These are phyloP conservation scores for Neocrepidodera transversa DNA, from an alignment of 2,888 invertebrate genomes.

Conservation along the genomic window DNA sequence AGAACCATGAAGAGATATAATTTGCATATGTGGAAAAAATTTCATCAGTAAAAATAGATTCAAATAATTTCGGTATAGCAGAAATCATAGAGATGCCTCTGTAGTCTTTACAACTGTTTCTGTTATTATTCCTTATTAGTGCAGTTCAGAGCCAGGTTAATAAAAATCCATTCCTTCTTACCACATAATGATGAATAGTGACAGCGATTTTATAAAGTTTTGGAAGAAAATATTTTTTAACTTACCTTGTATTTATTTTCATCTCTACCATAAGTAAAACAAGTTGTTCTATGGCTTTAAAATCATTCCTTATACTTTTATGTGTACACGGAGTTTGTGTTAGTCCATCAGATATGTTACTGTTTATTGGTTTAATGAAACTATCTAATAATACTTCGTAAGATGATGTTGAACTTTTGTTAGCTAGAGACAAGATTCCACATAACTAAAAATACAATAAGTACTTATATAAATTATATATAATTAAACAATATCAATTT, in stretches of 20 bases:
- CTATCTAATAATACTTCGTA: conserved; percentile 43
- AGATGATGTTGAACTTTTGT: conserved; percentile 10
- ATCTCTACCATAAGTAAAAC: conserved; percentile 66
- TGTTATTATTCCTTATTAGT: no score
- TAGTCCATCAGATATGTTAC: conserved; percentile 10
- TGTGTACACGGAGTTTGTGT: conserved; percentile 7
- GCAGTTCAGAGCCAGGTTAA: no score
- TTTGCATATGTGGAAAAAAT: neutral
- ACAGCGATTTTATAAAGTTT: no score
- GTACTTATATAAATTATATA: no score
- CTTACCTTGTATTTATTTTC: conserved; percentile 66
- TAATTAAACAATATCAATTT: neutral
- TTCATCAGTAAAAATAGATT: neutral
- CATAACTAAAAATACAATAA: conserved; percentile 48
- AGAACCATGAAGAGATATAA: neutral
- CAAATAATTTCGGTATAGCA: no score
- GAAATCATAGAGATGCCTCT: no score
- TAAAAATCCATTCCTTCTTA: no score
- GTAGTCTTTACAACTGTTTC: no score
- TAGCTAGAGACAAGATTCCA: conserved; percentile 45
- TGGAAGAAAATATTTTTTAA: no score
- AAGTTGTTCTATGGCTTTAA: conserved; percentile 58
- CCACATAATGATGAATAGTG: no score
- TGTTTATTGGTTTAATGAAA: conserved; percentile 42
- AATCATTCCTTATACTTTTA: conserved; percentile 35